Evolutionary conservation across 2,797 vertebrate genomes (phyloP), one percentile per base, ranked within the genome.

Genomic region (Sparus aurata): DNA sequence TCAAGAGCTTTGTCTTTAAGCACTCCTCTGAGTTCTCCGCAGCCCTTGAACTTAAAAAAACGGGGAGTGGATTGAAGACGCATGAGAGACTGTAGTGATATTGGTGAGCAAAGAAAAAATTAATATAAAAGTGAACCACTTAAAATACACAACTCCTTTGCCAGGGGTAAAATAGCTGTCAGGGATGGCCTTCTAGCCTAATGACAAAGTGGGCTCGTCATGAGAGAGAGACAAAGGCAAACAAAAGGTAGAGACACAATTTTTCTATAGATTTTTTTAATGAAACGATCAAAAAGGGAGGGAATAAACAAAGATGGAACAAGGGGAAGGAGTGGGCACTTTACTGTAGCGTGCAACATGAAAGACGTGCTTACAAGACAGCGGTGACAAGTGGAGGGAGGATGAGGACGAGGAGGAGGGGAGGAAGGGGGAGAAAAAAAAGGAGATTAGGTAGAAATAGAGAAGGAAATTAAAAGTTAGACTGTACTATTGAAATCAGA

Each of bases 401-500:
- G 87, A 53, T 12, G 18, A 12, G 1, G 17, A 13, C 2, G 53
- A 0, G 22, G 2, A 22, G 54, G 54, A n/a, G 12, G 47, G 43
- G 12, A 45, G 45, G 43, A 12, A 43, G 43, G 43, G 10, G 43
- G 43, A 13, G 45, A 45, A 45, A 34, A 45, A 15, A 5, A 5
- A 45, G 81, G 89, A 94, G 94, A 80, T 79, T 38, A 82, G 25
- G 43, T 87, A 93, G 95, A 95, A 96, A 96, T 92, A 95, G 93
- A 95, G 94, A 95, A 96, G 95, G 79, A 96, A 97, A 96, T 96
- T 94, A 96, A 97, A 97, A 97, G 96, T 97, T 97, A 94, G 94
- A 94, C 94, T 94, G 95, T 95, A 95, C 95, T 95, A 94, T 95
- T 96, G 95, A 96, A 97, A 96, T 96, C 75, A 74, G 92, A 93